Base-by-base conservation (phyloP, 2,797 vertebrate species). In the Pipistrellus kuhlii region DNA sequence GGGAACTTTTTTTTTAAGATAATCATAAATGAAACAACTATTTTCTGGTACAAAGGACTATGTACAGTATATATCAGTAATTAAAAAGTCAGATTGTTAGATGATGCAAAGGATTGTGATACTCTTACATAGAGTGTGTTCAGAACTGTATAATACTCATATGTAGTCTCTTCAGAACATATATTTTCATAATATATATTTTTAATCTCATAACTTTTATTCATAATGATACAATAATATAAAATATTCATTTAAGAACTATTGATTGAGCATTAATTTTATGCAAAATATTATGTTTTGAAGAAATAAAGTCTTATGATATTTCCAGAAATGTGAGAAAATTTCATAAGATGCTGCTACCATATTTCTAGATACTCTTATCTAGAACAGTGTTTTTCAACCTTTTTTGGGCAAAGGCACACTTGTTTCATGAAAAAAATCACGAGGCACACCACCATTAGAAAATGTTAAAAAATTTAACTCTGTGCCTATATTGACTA, bases 281-380 rank as follows among this genome's bases (percentile, higher is more conserved):
- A 89, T 46, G 78, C 9, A 90, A 84, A 84, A 57, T 78, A 78
- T n/a, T 82, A 38, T 83, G 55, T 59, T 94, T 13, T 77, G 20
- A 95, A 35, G 57, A 92, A 80, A 35, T 71, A 76, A 94, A 85
- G 25, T 85, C 71, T 68, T 38, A 53, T 27, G 9, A 68, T 85
- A 7, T 55, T 90, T 62, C 30, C 30, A 88, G 57, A 95, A 92
- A 92, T 82, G 21, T 68, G n/a, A 94, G 64, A 86, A 95, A 91
- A 77, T 86, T 84, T 62, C 66, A 55, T 25, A 62, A 75, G n/a
- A 90, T 88, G 73, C 41, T 86, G 46, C 8, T 53, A 21, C 20
- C 21, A 53, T 53, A 53, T 53, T 53, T 53, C 53, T 55, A 55
- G 53, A 55, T 20, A 55, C 20, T 53, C 15, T 12, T 68, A 68